These are phyloP conservation scores for Pseudomugil gertrudae DNA, from an alignment of 2,797 vertebrate species.

Conservation along the genomic window DNA sequence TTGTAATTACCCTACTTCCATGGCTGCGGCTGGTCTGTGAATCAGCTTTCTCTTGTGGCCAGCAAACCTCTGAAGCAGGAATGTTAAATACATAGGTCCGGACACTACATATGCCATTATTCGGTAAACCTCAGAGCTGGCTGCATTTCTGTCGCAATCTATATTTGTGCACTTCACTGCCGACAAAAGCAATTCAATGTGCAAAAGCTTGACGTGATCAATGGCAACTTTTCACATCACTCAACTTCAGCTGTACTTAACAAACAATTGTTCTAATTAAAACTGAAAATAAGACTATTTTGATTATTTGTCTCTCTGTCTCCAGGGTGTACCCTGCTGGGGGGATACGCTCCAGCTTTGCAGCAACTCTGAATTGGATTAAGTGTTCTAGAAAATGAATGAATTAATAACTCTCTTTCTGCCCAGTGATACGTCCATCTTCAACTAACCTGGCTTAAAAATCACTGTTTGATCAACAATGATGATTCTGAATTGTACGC, in stretches of 20 bases:
- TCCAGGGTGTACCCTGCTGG: too few relatives aligned
- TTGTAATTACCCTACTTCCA: constrained; percentile 71
- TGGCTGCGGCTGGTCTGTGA: constrained; percentile 57
- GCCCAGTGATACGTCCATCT: not conserved
- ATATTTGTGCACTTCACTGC: constrained; percentile 25
- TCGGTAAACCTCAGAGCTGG: constrained; percentile 56
- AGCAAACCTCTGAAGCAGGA: constrained; percentile 63
- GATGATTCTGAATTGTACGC: not conserved
- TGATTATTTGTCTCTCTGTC: too few relatives aligned
- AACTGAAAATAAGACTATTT: constrained; percentile 1
- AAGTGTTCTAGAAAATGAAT: too few relatives aligned
- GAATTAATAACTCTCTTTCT: too few relatives aligned
- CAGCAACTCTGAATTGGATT: too few relatives aligned
- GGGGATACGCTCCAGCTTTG: too few relatives aligned
- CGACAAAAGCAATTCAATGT: constrained; percentile 28
- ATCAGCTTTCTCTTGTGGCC: constrained; percentile 55
- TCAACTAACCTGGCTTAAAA: not conserved
- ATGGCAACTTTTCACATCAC: not conserved
- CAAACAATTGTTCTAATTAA: not conserved
- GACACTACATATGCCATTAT: constrained; percentile 63
- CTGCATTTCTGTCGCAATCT: constrained; percentile 38
- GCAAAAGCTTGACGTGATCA: constrained; percentile 15
- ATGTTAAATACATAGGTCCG: constrained; percentile 80
- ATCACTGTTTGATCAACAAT: constrained; percentile 10
- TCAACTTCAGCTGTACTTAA: not conserved